Base-by-base conservation (phyloP, 35 echinoderm and acorn worm genomes). In the Ophiothrix spiculata region DNA sequence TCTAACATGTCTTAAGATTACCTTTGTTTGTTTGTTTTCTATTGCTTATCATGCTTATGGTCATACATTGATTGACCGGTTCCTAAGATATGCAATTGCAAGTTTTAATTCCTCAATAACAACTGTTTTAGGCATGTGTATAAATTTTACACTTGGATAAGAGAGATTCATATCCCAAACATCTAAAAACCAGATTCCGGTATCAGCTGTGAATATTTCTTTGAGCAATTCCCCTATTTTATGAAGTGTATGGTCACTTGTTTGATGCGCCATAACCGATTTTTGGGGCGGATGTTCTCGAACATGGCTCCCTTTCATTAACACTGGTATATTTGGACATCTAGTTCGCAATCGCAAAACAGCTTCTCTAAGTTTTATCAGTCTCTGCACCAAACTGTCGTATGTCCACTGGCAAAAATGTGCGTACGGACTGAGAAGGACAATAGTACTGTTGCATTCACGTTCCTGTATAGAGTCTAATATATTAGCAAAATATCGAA, bases 121-220 rank as follows among this genome's bases (percentile, higher is more conserved):
- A 35, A 85, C 83, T 36, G 33, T 34, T 15, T 33, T 39, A 17
- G 83, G 83, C 83, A 85, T 85, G 29, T 85, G 83, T 12, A 85
- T 75, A 35, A 37, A 36, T 19, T 85, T 85, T 21, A 31, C 17
- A 33, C 29, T 56, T 28, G 64, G 83, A 32, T 85, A 85, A 1
- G 83, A 69, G 23, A 85, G n/a, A 39, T 85, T 85, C 83, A 85
- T 74, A 38, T 85, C 83, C 83, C 83, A 85, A 10, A 85, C 73
- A 32, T 85, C 83, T 17, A 85, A 39, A 25, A 75, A 85, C 63
- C 37, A 74, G 32, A 56, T 64, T 23, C 56, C 63, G 3, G 64
- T 60, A 1, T 38, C 83, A n/a, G n/a, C n/a, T 0, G 17, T 28
- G 39, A 85, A 85, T n/a, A 75, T 32, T 23, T 84, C 25, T 74